Evolutionary conservation across 2,113 vertebrate genomes (phyloP).

Genomic region (Bubo blakistoni): DNA sequence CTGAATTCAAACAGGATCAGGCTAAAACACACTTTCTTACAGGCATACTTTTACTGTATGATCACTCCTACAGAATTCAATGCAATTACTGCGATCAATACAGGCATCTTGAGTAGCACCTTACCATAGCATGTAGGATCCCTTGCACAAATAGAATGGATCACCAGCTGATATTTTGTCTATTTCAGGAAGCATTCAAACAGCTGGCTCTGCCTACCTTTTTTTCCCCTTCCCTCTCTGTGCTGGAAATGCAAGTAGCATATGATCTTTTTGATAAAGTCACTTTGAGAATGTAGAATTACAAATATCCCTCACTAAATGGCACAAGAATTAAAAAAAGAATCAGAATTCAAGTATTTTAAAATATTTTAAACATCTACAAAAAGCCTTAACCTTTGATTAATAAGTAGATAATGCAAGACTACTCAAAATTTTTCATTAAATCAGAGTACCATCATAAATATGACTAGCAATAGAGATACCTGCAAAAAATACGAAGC

Average conservation of each 20-base stretch:
- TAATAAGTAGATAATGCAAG: background rate
- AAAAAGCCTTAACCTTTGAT: background rate
- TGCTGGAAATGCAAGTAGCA: background rate
- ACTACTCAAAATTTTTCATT: background rate
- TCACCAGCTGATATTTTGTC: background rate
- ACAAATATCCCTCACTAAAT: background rate
- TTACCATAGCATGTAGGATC: background rate
- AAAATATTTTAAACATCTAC: background rate
- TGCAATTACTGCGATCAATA: background rate
- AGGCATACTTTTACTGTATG: background rate
- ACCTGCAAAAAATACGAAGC: background rate
- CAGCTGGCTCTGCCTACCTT: background rate
- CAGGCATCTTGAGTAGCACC: background rate
- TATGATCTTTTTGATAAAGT: background rate
- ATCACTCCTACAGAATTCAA: background rate
- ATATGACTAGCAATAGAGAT: background rate
- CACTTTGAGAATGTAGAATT: background rate
- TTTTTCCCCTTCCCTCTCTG: no score
- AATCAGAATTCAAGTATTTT: background rate
- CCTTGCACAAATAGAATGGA: background rate
- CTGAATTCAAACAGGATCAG: background rate
- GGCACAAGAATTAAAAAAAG: background rate
- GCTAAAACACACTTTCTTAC: background rate
- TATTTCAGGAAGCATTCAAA: background rate
- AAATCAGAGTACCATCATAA: background rate